Conservation (phyloP, 1,140 invertebrate genomes). For the Musca vetustissima region DNA sequence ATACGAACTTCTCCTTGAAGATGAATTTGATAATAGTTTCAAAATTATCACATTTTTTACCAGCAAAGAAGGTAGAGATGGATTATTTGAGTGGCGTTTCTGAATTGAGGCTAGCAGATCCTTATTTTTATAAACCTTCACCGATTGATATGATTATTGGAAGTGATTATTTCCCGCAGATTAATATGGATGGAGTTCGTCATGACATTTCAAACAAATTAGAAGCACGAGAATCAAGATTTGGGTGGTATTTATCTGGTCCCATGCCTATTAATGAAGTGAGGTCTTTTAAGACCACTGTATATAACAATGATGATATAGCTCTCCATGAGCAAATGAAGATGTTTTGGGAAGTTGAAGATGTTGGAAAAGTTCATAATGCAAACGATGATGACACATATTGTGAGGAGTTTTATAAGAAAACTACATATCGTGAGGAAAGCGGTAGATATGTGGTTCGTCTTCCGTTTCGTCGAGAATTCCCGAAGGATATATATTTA, state of each 20-base stretch:
- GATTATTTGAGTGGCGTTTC: neutral
- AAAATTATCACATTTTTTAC: neutral
- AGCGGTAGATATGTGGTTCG: neutral
- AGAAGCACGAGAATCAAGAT: neutral
- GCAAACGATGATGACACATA: neutral
- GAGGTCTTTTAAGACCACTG: too few relatives aligned
- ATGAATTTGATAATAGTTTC: neutral
- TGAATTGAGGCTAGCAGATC: neutral
- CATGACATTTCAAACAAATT: neutral
- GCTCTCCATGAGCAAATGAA: neutral
- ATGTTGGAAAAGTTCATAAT: neutral
- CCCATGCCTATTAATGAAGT: neutral
- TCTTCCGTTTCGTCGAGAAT: neutral
- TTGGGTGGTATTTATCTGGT: constrained; percentile 5
- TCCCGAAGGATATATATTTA: neutral
- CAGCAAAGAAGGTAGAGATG: neutral
- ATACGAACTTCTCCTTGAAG: neutral
- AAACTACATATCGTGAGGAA: neutral
- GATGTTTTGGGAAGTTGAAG: constrained; percentile 15
- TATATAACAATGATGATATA: neutral
- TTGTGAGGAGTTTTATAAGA: neutral
- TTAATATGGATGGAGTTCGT: neutral
- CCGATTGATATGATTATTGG: constrained; percentile 15
- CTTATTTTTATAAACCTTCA: neutral
- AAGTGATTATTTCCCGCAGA: neutral